phyloP scores from a whole-genome alignment of 1,140 invertebrate genomes.

The Lordiphosa collinella region DNA sequence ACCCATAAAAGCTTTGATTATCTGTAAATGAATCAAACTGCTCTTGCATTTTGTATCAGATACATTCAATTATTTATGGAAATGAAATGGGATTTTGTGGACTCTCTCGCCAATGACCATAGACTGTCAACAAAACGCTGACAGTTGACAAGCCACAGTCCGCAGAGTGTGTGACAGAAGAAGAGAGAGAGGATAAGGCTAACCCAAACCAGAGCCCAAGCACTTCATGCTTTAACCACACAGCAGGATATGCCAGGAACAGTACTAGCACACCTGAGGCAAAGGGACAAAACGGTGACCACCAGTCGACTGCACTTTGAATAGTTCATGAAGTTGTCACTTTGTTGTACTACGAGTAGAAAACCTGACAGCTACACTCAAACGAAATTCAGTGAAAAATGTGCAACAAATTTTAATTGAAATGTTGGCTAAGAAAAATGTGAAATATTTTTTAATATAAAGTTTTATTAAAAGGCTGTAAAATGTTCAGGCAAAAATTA shows the following conservation, averaged over 20 bases:
- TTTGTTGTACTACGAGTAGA: slow-evolving; percentile 31
- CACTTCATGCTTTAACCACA: slow-evolving; percentile 48
- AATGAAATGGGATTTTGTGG: slow-evolving; percentile 36
- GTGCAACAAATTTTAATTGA: not conserved
- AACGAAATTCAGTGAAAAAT: not conserved
- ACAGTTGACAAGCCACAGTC: slow-evolving; percentile 65
- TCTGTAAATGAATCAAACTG: slow-evolving; percentile 63
- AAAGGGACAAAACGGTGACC: not conserved
- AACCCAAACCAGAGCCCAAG: slow-evolving; percentile 19
- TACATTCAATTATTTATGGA: slow-evolving; percentile 56
- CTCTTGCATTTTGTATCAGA: slow-evolving; percentile 53
- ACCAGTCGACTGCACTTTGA: slow-evolving; percentile 34
- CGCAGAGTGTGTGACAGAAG: slow-evolving; percentile 6
- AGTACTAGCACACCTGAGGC: slow-evolving; percentile 19
- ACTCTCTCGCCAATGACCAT: slow-evolving; percentile 23
- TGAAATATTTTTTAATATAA: too few species aligned
- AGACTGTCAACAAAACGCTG: slow-evolving; percentile 60
- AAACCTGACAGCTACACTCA: slow-evolving; percentile 24
- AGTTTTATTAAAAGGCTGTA: too few species aligned
- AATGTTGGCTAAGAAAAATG: too few species aligned
- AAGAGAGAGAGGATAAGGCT: slow-evolving; percentile 14
- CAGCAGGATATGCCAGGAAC: slow-evolving; percentile 42
- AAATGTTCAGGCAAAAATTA: too few species aligned
- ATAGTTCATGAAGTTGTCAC: slow-evolving; percentile 74
- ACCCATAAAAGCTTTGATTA: slow-evolving; percentile 22